Conservation (phyloP, 2,797 vertebrate genomes). For the Argya squamiceps region DNA sequence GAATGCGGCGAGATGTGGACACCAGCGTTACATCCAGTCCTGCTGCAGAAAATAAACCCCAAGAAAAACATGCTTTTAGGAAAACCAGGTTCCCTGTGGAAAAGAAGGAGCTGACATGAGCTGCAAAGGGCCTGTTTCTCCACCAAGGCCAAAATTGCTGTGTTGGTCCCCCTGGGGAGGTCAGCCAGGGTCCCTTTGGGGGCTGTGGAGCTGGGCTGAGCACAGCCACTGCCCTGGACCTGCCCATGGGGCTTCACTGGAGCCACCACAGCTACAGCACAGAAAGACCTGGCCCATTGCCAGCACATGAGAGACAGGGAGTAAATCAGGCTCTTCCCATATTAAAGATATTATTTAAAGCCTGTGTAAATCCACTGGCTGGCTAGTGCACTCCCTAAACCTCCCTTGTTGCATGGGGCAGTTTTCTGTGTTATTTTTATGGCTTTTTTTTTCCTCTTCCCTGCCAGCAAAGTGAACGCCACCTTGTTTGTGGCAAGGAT, state of each 20-base stretch:
- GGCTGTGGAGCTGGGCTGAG: neutral
- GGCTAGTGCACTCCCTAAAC: neutral
- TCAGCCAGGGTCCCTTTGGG: neutral
- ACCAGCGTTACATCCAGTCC: neutral
- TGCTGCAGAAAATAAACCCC: neutral
- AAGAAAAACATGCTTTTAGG: rapidly evolving
- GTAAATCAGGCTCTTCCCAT: neutral
- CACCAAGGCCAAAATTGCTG: neutral
- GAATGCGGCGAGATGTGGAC: rapidly evolving
- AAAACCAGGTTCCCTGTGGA: neutral
- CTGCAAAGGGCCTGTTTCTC: neutral
- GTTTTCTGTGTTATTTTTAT: neutral
- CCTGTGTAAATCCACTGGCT: neutral
- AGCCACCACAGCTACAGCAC: neutral
- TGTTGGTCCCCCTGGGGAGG: neutral
- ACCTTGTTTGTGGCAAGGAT: conserved; percentile 50
- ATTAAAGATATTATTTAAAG: conserved; percentile 17
- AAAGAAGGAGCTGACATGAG: neutral
- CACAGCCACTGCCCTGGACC: neutral
- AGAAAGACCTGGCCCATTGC: neutral
- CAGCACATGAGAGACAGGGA: neutral
- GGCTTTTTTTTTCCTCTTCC: neutral
- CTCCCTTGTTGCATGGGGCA: neutral
- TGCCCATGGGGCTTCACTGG: neutral
- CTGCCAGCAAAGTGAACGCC: conserved; percentile 38